phyloP scores from a whole-genome alignment of 2,113 vertebrate species.

The Harpagus bidentatus region DNA sequence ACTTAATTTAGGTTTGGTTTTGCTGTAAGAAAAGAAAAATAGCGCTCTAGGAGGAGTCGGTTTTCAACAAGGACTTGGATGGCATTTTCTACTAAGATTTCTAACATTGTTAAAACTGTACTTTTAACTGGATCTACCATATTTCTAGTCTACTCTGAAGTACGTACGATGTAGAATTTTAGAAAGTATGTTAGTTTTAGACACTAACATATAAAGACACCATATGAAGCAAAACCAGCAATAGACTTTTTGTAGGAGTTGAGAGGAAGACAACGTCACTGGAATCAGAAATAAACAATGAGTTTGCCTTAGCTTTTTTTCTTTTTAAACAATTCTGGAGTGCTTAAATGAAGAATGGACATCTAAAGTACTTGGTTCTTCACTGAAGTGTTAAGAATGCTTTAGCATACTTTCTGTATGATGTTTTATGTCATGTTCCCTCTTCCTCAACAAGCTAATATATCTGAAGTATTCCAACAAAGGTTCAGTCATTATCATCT shows the following conservation, averaged over 20 bases:
- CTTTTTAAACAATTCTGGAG: neutral
- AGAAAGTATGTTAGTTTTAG: neutral
- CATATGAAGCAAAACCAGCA: neutral
- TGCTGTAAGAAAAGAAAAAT: neutral
- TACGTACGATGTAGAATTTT: neutral
- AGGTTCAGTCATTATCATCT: neutral
- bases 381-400: neutral
- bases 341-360: neutral
- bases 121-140: neutral
- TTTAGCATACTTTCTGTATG: neutral
- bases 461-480: neutral
- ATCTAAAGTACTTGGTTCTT: neutral
- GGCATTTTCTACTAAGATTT: neutral
- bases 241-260: neutral
- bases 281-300: neutral
- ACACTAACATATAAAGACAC: neutral
- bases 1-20: neutral
- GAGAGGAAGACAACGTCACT: neutral
- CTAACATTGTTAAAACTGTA: neutral
- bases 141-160: neutral
- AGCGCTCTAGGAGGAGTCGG: neutral
- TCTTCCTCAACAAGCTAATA: neutral
- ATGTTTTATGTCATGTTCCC: neutral
- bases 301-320: neutral
- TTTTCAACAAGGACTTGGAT: neutral